Percentiles rank a stretch among this genome's conserved stretches.
These are phyloP conservation scores for Synergus umbraculus DNA, from an alignment of 2,888 invertebrate genomes.

Conservation along the genomic window DNA sequence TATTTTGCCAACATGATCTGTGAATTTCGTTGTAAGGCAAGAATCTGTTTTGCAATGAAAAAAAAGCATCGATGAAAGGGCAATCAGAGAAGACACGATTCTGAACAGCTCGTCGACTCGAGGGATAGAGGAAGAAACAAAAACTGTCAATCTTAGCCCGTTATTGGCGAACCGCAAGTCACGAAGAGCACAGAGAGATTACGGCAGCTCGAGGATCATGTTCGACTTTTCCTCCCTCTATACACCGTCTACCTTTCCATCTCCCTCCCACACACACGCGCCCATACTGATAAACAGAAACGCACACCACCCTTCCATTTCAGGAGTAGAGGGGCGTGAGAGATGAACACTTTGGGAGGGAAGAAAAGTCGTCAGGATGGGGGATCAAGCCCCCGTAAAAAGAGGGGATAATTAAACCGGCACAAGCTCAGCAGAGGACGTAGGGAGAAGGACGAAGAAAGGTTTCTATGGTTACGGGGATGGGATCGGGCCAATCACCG, in stretches of 20 bases:
- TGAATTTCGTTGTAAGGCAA: background rate
- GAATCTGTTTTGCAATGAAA: background rate
- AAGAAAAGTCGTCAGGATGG: constrained; percentile 42
- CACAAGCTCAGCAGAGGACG: constrained; percentile 56
- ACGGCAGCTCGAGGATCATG: constrained; percentile 58
- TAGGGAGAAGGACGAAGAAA: constrained; percentile 69
- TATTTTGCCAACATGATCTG: background rate
- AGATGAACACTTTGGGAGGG: constrained; percentile 49
- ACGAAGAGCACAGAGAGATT: constrained; percentile 61
- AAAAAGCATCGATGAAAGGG: background rate
- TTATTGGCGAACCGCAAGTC: constrained; percentile 51
- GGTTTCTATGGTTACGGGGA: constrained; percentile 78
- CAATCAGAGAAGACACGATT: constrained; percentile 1
- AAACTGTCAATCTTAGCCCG: constrained; percentile 54
- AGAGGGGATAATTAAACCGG: constrained; percentile 73
- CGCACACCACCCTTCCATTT: constrained; percentile 33
- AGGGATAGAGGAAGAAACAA: constrained; percentile 43
- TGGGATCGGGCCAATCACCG: constrained; percentile 80
- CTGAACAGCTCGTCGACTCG: background rate
- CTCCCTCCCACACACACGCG: constrained; percentile 39
- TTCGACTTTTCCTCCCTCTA: constrained; percentile 48
- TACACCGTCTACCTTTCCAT: constrained; percentile 27
- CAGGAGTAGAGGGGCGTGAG: constrained; percentile 47
- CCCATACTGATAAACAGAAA: background rate
- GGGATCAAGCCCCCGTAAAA: constrained; percentile 45